Conservation (phyloP, 2,113 vertebrate species). For the Reinhardtius hippoglossoides region DNA sequence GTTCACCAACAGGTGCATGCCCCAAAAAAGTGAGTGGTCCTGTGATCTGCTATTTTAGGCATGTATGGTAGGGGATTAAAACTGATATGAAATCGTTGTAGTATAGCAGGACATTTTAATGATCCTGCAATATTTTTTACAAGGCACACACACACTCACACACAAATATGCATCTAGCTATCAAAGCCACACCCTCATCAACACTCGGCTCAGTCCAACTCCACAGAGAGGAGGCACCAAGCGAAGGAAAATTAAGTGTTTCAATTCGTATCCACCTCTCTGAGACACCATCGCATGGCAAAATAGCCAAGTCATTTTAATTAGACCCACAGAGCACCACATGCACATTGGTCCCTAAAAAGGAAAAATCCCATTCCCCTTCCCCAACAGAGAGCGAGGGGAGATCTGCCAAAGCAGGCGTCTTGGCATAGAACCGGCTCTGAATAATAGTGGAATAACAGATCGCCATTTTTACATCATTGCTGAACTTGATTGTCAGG, state of each 20-base stretch:
- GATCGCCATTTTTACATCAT: conserved; percentile 58
- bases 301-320: conserved; percentile 76
- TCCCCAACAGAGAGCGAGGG: conserved; percentile 39
- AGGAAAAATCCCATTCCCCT: conserved; percentile 55
- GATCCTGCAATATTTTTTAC: conserved; percentile 36
- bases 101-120: conserved; percentile 46
- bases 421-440: conserved; percentile 45
- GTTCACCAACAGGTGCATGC: too few relatives aligned
- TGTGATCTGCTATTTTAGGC: too few relatives aligned
- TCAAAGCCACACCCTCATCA: conserved; percentile 63
- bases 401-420: conserved; percentile 60
- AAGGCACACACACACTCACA: conserved; percentile 1
- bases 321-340: conserved; percentile 69
- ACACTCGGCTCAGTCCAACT: conserved; percentile 55
- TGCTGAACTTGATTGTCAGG: conserved; percentile 56
- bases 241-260: conserved; percentile 67
- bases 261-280: conserved; percentile 69
- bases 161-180: conserved; percentile 46
- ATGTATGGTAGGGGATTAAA: too few relatives aligned
- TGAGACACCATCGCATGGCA: conserved; percentile 55
- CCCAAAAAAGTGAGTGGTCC: too few relatives aligned
- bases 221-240: conserved; percentile 59
- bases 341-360: conserved; percentile 61
- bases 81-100: too few relatives aligned
- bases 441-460: conserved; percentile 48